Conservation (phyloP, 2,888 invertebrate species). For the Iselma pallidipennis region DNA sequence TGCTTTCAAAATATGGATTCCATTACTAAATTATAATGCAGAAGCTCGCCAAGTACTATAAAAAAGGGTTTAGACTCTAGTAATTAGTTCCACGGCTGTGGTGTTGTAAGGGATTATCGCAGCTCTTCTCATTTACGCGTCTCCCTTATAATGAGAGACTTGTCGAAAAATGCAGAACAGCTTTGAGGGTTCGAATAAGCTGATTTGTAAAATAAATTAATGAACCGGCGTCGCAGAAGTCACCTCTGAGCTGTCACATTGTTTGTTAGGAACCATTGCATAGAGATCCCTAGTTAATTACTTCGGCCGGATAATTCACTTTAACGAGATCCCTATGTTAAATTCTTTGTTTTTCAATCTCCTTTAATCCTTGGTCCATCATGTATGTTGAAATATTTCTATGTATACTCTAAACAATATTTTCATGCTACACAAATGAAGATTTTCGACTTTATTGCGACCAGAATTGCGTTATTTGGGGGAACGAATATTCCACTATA, state of each 20-base stretch:
- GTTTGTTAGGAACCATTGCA: slow-evolving; percentile 51
- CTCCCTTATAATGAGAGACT: slow-evolving; percentile 51
- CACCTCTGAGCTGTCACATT: slow-evolving; percentile 56
- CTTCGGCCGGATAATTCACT: slow-evolving; percentile 52
- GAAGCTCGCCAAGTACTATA: slow-evolving; percentile 25
- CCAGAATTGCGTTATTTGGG: slow-evolving; percentile 30
- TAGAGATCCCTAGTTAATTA: slow-evolving; percentile 54
- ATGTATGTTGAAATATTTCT: neutral
- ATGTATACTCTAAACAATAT: slow-evolving; percentile 8
- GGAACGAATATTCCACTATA: slow-evolving; percentile 40
- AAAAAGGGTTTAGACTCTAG: slow-evolving; percentile 46
- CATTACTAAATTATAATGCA: slow-evolving; percentile 22
- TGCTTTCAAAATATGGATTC: slow-evolving; percentile 9
- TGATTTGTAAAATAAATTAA: slow-evolving; percentile 58
- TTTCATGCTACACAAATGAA: slow-evolving; percentile 18
- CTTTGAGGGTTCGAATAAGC: slow-evolving; percentile 54
- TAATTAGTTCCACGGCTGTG: slow-evolving; percentile 50
- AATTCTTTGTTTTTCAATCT: slow-evolving; percentile 35
- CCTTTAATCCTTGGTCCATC: slow-evolving; percentile 4
- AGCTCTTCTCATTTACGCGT: slow-evolving; percentile 48
- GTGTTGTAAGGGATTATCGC: slow-evolving; percentile 51
- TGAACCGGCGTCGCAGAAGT: slow-evolving; percentile 55
- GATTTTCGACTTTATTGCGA: slow-evolving; percentile 45
- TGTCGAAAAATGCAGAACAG: slow-evolving; percentile 51
- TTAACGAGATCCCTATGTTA: slow-evolving; percentile 56